phyloP scores from a whole-genome alignment of 2,888 invertebrate genomes.

The Bruchidius siliquastri region DNA sequence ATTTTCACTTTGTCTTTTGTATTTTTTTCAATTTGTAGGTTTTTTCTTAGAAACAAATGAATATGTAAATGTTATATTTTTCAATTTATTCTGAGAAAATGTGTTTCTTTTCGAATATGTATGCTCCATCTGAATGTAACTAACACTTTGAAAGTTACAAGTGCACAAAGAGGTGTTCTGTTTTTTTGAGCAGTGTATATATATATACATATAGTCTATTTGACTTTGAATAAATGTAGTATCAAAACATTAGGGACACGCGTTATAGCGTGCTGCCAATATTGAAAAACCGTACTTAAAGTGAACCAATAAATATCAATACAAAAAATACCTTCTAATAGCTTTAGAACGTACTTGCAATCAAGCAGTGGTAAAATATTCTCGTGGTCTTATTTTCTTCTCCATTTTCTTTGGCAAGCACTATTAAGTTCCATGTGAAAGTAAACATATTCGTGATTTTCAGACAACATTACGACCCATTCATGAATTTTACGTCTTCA shows the following conservation, averaged over 20 bases:
- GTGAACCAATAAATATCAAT: not conserved
- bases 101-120: too few relatives aligned
- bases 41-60: too few relatives aligned
- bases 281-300: not conserved
- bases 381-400: not conserved
- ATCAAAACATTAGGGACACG: not conserved
- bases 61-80: too few relatives aligned
- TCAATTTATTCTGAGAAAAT: too few relatives aligned
- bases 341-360: not conserved
- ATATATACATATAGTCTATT: too few relatives aligned
- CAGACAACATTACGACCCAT: not conserved
- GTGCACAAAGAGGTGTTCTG: too few relatives aligned
- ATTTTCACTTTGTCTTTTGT: too few relatives aligned
- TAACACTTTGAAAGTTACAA: too few relatives aligned
- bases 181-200: too few relatives aligned
- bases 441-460: not conserved
- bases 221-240: too few relatives aligned
- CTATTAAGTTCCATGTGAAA: not conserved
- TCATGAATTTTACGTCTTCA: not conserved
- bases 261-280: not conserved
- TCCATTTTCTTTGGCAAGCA: not conserved
- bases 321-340: not conserved
- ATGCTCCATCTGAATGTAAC: too few relatives aligned
- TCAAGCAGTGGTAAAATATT: not conserved
- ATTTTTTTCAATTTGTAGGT: too few relatives aligned